Percentiles rank a stretch among this genome's conserved stretches.
Conservation (phyloP, 1,140 invertebrate species). For the Drosophila takahashii region DNA sequence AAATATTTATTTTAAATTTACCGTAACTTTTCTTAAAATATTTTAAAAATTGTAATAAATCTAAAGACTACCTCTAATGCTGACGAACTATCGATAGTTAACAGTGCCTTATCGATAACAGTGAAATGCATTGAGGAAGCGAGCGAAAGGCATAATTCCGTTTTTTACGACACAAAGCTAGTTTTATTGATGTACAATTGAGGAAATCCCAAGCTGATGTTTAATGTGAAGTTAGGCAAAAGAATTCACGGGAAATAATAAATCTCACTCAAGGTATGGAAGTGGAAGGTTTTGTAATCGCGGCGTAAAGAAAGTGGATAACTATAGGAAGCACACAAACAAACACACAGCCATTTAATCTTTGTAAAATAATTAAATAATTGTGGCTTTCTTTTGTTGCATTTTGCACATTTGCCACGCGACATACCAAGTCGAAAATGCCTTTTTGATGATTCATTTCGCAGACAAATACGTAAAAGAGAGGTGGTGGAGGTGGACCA, state of each 20-base stretch:
- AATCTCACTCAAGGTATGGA: slow-evolving; percentile 6
- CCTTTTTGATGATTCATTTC: slow-evolving; percentile 41
- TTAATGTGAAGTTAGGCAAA: slow-evolving; percentile 23
- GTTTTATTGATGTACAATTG: slow-evolving; percentile 21
- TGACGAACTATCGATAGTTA: not conserved
- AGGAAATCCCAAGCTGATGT: slow-evolving; percentile 1
- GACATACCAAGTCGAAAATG: slow-evolving; percentile 15
- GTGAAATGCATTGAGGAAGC: not conserved
- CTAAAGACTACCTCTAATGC: not conserved
- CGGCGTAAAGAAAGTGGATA: slow-evolving; percentile 38
- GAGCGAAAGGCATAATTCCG: slow-evolving; percentile 16
- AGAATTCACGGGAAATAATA: slow-evolving; percentile 1
- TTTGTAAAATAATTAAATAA: slow-evolving; percentile 48
- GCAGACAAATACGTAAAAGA: slow-evolving; percentile 13
- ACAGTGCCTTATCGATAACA: slow-evolving; percentile 1
- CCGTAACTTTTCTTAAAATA: not conserved
- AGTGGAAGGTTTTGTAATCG: not conserved
- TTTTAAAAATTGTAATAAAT: not conserved
- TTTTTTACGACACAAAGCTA: slow-evolving; percentile 31
- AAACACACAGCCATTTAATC: slow-evolving; percentile 9
- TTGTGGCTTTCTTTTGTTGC: slow-evolving; percentile 5
- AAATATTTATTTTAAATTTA: not conserved
- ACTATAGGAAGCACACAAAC: slow-evolving; percentile 11
- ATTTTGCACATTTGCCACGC: slow-evolving; percentile 19
- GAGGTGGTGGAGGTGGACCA: slow-evolving; percentile 14